Conservation (phyloP, 2,888 invertebrate species). For the Agrotis ipsilon region DNA sequence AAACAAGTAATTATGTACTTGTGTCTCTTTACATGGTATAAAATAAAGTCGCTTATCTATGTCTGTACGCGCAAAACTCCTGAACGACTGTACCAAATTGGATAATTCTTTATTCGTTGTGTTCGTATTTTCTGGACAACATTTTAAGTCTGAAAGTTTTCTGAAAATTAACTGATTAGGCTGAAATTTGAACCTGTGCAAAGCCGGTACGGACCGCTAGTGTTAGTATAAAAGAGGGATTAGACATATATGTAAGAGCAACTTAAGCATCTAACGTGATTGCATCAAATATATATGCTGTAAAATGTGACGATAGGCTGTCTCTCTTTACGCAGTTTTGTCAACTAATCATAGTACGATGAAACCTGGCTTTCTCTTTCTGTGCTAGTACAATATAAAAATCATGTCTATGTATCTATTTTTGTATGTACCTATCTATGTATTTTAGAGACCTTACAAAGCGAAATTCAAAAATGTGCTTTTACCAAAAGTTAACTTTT, state of each 20-base stretch:
- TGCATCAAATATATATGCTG: neutral
- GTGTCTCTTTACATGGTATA: too few species aligned
- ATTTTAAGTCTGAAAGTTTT: too few species aligned
- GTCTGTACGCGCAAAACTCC: too few species aligned
- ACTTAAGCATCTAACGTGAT: neutral
- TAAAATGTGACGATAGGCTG: neutral
- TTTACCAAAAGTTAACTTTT: constrained; percentile 10
- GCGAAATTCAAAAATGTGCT: constrained; percentile 20
- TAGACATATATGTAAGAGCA: neutral
- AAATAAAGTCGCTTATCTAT: too few species aligned
- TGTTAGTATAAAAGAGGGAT: neutral
- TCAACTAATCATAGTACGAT: neutral
- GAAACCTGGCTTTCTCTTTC: constrained; percentile 8
- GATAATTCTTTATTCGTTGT: too few species aligned
- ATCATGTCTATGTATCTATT: constrained; percentile 34
- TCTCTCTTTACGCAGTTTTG: neutral
- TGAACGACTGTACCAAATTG: too few species aligned
- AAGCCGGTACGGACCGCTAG: too few species aligned
- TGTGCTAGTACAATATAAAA: constrained; percentile 20
- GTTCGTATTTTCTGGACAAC: too few species aligned
- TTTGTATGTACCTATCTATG: constrained; percentile 31
- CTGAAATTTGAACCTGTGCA: too few species aligned
- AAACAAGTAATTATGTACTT: too few species aligned
- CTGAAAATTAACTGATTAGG: too few species aligned
- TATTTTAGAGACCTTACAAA: constrained; percentile 34